Evolutionary conservation across 2,888 invertebrate species (phyloP), one percentile per base, ranked within the genome.

Genomic region (Shargacucullia verbasci): DNA sequence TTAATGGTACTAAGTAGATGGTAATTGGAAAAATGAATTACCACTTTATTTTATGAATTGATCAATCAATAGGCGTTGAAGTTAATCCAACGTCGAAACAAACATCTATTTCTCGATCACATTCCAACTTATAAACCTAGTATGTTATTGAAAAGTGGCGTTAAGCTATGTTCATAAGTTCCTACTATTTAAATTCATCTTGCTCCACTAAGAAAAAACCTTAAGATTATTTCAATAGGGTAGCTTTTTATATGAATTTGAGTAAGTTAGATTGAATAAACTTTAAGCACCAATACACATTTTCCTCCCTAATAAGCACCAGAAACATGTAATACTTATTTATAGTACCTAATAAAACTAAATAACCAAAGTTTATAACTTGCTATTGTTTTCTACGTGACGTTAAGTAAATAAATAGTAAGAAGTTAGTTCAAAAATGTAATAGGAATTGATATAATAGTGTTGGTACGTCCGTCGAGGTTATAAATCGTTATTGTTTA

Each of bases 401-500:
- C 27, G 39, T 46, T 41, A 15, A 41, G 38, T 57, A 58, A 63
- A 53, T 63, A 57, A 63, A 66, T 47, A 45, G 44, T 47, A 29
- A 5, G 33, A 25, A 33, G 59, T 52, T 60, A 41, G 14, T 20
- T 39, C 35, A 43, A 49, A 58, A 57, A 46, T 59, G 43, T 59
- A 59, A 70, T 70, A 72, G 57, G 50, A 66, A 66, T 67, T 53
- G 55, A 66, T 67, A 60, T 48, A 43, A 13, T 46, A 65, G 33
- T 57, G 53, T 59, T 33, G 54, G 54, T 68, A 39, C 3, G 49
- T 40, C 27, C 48, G 70, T 59, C 41, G 46, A 57, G 67, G 70
- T 73, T 61, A 72, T 48, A 64, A 61, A 67, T 73, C 62, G 59
- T 55, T 53, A 58, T 64, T 78, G 79, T 78, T 78, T 78, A 76